phyloP scores from a whole-genome alignment of 2,797 vertebrate species.

The Nyctibius grandis region DNA sequence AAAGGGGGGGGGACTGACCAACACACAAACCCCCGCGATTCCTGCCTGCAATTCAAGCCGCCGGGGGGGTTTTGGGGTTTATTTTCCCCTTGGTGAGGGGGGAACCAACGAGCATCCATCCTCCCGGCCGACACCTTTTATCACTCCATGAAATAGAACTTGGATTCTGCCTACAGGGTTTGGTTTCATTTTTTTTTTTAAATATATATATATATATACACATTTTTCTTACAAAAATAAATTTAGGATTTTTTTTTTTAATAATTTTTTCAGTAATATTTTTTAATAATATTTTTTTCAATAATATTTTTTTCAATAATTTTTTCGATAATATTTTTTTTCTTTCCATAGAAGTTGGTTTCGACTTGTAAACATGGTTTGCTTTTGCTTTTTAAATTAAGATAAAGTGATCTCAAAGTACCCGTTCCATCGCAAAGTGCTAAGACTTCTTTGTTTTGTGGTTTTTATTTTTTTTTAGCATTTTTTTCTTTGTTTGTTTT shows the following conservation, averaged over 20 bases:
- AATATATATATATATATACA: conserved; percentile 55
- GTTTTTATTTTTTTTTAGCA: background rate
- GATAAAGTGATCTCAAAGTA: conserved; percentile 73
- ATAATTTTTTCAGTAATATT: too few relatives aligned
- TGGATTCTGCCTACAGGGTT: conserved; percentile 45
- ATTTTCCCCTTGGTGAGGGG: too few relatives aligned
- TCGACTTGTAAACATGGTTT: conserved; percentile 73
- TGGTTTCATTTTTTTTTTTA: conserved; percentile 41
- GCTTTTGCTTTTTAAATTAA: conserved; percentile 71
- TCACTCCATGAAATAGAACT: conserved; percentile 25
- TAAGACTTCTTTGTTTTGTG: conserved; percentile 63
- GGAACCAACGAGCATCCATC: conserved; percentile 60
- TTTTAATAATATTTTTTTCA: too few relatives aligned
- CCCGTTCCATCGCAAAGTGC: conserved; percentile 77
- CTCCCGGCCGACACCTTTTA: background rate
- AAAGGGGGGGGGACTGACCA: too few relatives aligned
- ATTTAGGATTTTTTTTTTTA: conserved; percentile 70
- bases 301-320: too few relatives aligned
- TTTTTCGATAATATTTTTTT: conserved; percentile 58
- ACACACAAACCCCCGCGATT: too few relatives aligned
- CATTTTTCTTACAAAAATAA: conserved; percentile 75
- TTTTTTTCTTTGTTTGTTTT: conserved; percentile 17
- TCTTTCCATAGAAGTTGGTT: conserved; percentile 69
- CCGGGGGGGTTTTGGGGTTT: too few relatives aligned
- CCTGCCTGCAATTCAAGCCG: too few relatives aligned